A percentile compares a stretch with the other conserved stretches of the same genome.
These are phyloP conservation scores for Acanthosoma haemorrhoidale DNA, from an alignment of 2,888 invertebrate species.

Conservation along the genomic window DNA sequence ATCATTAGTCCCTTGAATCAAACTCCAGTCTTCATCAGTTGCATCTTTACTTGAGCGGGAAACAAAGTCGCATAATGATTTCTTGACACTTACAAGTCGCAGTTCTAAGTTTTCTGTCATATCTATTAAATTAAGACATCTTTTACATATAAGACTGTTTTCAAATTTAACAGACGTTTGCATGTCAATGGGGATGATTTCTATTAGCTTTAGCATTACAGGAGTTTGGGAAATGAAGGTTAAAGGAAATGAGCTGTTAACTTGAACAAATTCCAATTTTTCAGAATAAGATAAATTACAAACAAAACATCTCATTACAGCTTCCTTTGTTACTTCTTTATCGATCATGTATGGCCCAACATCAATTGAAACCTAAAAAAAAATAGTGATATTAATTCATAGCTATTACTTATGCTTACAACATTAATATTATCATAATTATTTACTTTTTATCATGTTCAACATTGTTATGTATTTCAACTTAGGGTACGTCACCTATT, in stretches of 20 bases:
- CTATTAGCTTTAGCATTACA: slow-evolving; percentile 41
- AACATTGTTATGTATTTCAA: too few species aligned
- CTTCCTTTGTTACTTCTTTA: slow-evolving; percentile 28
- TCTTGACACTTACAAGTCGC: slow-evolving; percentile 44
- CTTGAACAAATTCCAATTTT: slow-evolving; percentile 46
- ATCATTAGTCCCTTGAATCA: neutral
- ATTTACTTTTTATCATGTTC: too few species aligned
- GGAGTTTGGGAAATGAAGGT: slow-evolving; percentile 47
- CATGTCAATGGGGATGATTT: slow-evolving; percentile 36
- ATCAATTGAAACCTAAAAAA: slow-evolving; percentile 37
- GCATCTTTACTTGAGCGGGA: slow-evolving; percentile 15
- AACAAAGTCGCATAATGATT: slow-evolving; percentile 35
- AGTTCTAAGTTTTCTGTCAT: slow-evolving; percentile 48
- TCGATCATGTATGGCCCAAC: slow-evolving; percentile 25
- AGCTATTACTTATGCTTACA: too few species aligned
- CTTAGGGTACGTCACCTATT: too few species aligned
- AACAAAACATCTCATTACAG: slow-evolving; percentile 44
- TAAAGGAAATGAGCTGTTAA: slow-evolving; percentile 45
- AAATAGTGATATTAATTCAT: too few species aligned
- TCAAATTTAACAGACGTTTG: slow-evolving; percentile 36
- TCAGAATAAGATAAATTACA: slow-evolving; percentile 45
- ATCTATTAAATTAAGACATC: slow-evolving; percentile 47
- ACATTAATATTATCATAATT: too few species aligned
- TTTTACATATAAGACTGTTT: slow-evolving; percentile 44
- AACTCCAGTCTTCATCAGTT: neutral